Evolutionary conservation across 2,797 vertebrate species (phyloP).

Genomic region (Dryobates pubescens): DNA sequence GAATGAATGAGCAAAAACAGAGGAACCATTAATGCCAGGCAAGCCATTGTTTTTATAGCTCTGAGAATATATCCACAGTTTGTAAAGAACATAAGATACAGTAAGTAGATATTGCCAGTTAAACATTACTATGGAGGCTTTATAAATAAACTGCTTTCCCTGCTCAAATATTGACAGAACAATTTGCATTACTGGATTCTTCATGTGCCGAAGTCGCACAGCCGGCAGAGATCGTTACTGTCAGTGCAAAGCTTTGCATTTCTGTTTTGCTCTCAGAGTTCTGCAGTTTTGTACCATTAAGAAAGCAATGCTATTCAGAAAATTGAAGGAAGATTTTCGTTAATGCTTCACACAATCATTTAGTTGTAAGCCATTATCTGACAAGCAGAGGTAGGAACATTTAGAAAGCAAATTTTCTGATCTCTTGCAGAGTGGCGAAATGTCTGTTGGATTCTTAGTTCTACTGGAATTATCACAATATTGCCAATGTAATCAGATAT

Average conservation of each 20-base stretch:
- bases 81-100: not conserved
- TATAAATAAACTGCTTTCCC: constrained; percentile 4
- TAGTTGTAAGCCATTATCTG: not conserved
- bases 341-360: not conserved
- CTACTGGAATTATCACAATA: not conserved
- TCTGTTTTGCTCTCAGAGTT: not conserved
- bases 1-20: not conserved
- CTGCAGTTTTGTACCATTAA: not conserved
- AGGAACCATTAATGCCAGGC: not conserved
- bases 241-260: not conserved
- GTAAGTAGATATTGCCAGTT: not conserved
- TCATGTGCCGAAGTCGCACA: not conserved
- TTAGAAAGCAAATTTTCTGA: not conserved
- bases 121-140: constrained; percentile 9
- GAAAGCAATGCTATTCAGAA: not conserved
- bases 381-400: not conserved
- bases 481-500: not conserved
- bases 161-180: constrained; percentile 28
- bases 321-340: not conserved
- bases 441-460: not conserved
- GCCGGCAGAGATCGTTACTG: not conserved
- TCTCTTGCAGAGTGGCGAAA: not conserved
- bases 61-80: not conserved
- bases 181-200: not conserved
- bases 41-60: not conserved